A percentile compares a stretch with the other conserved stretches of the same genome.
Conservation (phyloP, 2,888 invertebrate genomes). For the Pogonocherus hispidulus region DNA sequence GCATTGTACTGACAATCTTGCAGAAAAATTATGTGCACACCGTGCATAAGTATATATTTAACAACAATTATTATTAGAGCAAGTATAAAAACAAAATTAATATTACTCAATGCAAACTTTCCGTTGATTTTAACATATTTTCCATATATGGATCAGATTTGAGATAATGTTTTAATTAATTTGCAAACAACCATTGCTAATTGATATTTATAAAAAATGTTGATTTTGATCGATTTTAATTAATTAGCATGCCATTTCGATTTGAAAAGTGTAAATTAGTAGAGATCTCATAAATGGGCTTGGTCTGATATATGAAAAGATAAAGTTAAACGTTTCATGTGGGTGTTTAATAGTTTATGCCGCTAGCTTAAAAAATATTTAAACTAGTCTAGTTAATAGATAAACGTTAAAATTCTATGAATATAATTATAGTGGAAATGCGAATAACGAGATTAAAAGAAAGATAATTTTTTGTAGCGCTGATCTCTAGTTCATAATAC, state of each 20-base stretch:
- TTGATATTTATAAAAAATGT: constrained; percentile 24
- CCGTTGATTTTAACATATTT: too few relatives aligned
- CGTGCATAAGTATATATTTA: too few relatives aligned
- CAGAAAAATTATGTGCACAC: too few relatives aligned
- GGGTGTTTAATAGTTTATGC: constrained; percentile 41
- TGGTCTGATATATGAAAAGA: constrained; percentile 49
- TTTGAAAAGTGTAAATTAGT: constrained; percentile 21
- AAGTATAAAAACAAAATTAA: too few relatives aligned
- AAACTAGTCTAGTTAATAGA: constrained; percentile 19
- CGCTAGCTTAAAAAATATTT: constrained; percentile 7
- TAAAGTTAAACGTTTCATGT: constrained; percentile 48
- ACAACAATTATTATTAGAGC: too few relatives aligned
- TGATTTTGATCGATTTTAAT: constrained; percentile 7
- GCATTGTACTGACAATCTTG: too few relatives aligned
- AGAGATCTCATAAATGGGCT: constrained; percentile 25
- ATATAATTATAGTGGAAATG: not conserved
- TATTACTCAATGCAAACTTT: too few relatives aligned
- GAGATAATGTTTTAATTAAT: constrained; percentile 17
- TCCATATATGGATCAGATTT: not conserved
- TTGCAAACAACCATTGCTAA: constrained; percentile 9
- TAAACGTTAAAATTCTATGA: constrained; percentile 2
- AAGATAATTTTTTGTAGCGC: too few relatives aligned
- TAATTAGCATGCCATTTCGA: constrained; percentile 7
- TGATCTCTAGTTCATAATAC: too few relatives aligned
- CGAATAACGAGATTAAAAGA: too few relatives aligned